Base-by-base conservation (phyloP, 2,113 vertebrate genomes). In the Chaenocephalus aceratus region DNA sequence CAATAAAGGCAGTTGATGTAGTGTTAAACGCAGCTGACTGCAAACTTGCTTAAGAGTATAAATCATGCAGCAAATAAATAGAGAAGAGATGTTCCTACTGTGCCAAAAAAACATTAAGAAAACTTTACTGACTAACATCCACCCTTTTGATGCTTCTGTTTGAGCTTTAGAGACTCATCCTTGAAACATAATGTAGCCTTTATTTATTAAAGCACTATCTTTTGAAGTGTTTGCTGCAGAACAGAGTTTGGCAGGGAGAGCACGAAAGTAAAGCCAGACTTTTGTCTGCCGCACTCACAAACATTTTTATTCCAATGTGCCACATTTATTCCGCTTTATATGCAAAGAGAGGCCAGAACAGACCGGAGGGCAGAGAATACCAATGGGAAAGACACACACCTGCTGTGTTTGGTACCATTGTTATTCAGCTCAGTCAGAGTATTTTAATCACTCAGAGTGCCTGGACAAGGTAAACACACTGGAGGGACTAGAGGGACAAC, bases 381-480 rank as follows among this genome's bases (percentile, higher is more conserved):
- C 69, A n/a, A 67, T 59, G 70, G 57, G 64, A 72, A 66, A 74
- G 26, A 57, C 63, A 70, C 57, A 83, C 56, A 80, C 72, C 68
- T 75, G 44, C 49, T 44, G 59, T 62, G 75, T 82, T 75, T 66
- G 72, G 36, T 53, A 41, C 46, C 64, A 88, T 89, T 91, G 86
- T 90, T 86, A 72, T 77, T 80, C 63, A 56, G 77, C 77, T 65
- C 75, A 74, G 74, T 89, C 84, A 60, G 53, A 69, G 59, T 74
- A 80, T 88, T 88, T 72, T 75, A 89, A 89, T 86, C 83, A 73
- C 80, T 41, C 69, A 80, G 83, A 73, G 57, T 3, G 73, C 67
- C 68, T 18, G 64, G 59, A 89, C 89, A 86, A 88, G 86, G 91
- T 88, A 90, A 94, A 93, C 91, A 83, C 75, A 84, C 75, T 59